Conservation (phyloP, 2,113 vertebrate species). For the Syngnathoides biaculeatus region DNA sequence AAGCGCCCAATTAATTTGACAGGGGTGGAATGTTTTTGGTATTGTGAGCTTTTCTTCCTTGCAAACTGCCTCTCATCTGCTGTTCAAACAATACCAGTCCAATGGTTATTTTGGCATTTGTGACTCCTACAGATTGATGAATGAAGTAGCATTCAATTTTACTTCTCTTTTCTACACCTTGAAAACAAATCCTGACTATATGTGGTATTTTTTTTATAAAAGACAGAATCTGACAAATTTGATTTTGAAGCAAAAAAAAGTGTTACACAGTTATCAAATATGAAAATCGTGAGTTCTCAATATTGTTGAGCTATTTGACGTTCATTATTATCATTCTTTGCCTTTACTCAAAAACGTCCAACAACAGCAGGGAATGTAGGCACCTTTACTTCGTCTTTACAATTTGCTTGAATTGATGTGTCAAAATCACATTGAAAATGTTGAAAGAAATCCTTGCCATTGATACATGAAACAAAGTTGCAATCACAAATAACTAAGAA, state of each 20-base stretch:
- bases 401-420: too few species aligned
- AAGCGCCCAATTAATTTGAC: constrained; percentile 1
- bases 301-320: neutral
- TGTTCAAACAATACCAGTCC: constrained; percentile 15
- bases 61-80: constrained; percentile 2
- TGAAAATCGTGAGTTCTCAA: constrained; percentile 38
- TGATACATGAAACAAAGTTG: too few species aligned
- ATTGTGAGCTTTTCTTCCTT: neutral
- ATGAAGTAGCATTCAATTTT: constrained; percentile 5
- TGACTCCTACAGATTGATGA: constrained; percentile 6
- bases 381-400: too few species aligned
- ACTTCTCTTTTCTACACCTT: neutral
- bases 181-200: constrained; percentile 13
- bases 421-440: too few species aligned
- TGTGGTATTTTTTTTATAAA: constrained; percentile 20
- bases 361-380: too few species aligned
- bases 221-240: constrained; percentile 35
- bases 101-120: constrained; percentile 4
- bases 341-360: too few species aligned
- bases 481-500: too few species aligned
- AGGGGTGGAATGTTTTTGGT: neutral
- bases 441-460: too few species aligned
- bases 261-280: constrained; percentile 52
- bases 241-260: constrained; percentile 36
- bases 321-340: too few species aligned